Evolutionary conservation across 35 echinoderm and acorn worm genomes (phyloP), one percentile per base, ranked within the genome.

Genomic region (Strongylocentrotus purpuratus): DNA sequence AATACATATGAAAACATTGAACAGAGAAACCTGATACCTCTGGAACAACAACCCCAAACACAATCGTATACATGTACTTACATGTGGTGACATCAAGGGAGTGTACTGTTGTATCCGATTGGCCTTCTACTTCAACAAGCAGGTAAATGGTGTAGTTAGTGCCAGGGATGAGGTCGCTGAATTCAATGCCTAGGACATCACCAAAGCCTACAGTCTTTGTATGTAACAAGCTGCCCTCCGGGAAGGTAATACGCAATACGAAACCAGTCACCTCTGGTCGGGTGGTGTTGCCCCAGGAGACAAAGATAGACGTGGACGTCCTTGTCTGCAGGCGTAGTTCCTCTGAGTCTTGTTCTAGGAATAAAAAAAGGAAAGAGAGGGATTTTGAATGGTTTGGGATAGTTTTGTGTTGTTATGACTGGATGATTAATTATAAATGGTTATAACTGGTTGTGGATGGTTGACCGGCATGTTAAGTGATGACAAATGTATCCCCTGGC

Each of bases 221-320:
- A 28, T 18, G 33, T 8, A 46, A 31, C 0, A 32, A 5, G 15
- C 2, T 0, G 33, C 87, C 17, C 17, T 46, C 32, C 11, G 45
- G 17, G 1, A 89, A 41, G 32, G 65, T 28, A n/a, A 89, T 33
- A 18, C 87, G 32, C 87, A 89, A 12, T 18, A 17, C 45, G 31
- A 35, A 89, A 4, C 87, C 87, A 17, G 87, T 45, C 32, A 89
- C 87, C 13, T 89, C 87, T 4, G 87, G 45, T 4, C 45, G 12
- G 20, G 87, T 89, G 32, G 87, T 89, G 87, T 89, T 89, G n/a
- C 87, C 87, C 87, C 87, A 89, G 11, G 31, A 45, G 87, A 89
- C 87, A 22, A 11, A 17, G 32, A 89, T 78, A 22, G 65, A 78
- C 20, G 65, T 78, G 65, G 65, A 22, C 7, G 18, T n/a, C 65